Evolutionary conservation across 1,140 invertebrate species (phyloP).

Genomic region (Oryctes rhinoceros): DNA sequence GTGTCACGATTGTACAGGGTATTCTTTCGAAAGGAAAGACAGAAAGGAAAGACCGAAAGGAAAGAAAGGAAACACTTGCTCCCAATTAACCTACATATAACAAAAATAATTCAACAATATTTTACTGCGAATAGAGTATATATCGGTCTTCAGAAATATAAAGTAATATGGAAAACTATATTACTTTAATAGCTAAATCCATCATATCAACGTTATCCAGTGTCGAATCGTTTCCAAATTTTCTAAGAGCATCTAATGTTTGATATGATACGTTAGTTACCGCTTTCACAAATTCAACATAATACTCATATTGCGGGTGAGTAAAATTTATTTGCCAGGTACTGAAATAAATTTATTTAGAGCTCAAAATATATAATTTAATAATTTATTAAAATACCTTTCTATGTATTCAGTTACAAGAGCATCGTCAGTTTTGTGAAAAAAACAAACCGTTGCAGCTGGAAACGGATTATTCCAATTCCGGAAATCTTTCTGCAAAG

Average conservation of each 20-base stretch:
- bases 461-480: conserved; percentile 68
- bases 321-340: conserved; percentile 52
- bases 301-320: conserved; percentile 61
- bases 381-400: conserved; percentile 48
- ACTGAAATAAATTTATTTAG: conserved; percentile 47
- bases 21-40: no score
- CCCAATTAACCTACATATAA: no score
- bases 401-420: conserved; percentile 54
- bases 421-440: conserved; percentile 58
- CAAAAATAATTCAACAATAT: no score
- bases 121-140: no score
- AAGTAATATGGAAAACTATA: no score
- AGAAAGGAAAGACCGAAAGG: no score
- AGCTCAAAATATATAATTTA: neutral
- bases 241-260: conserved; percentile 60
- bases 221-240: conserved; percentile 60
- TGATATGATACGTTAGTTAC: conserved; percentile 64
- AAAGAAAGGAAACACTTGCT: no score
- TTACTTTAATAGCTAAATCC: conserved; percentile 60
- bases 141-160: no score
- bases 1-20: no score
- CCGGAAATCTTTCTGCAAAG: conserved; percentile 68
- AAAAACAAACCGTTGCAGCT: conserved; percentile 64
- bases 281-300: conserved; percentile 61
- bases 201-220: conserved; percentile 63